phyloP scores from a whole-genome alignment of 2,888 invertebrate species.

The Limnephilus auricula region DNA sequence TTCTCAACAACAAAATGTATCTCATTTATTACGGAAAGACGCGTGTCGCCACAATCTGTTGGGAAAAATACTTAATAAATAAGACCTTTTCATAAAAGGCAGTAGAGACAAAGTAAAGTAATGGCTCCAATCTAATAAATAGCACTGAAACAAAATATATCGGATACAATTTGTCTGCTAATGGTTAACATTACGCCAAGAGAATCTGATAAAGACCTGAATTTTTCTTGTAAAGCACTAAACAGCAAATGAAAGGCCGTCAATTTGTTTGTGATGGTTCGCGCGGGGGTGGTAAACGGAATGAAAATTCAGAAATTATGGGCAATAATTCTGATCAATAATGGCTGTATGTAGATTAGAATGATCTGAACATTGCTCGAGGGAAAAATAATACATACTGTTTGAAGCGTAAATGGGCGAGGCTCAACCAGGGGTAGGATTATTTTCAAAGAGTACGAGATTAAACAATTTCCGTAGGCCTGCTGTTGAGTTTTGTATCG shows the following conservation, averaged over 20 bases:
- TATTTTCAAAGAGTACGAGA: neutral
- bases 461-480: neutral
- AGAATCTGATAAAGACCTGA: slow-evolving; percentile 38
- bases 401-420: neutral
- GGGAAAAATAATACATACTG: neutral
- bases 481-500: neutral
- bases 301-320: neutral
- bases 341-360: slow-evolving; percentile 7
- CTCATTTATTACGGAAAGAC: neutral
- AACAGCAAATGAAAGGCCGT: slow-evolving; percentile 24
- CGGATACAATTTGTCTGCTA: slow-evolving; percentile 38
- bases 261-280: slow-evolving; percentile 2
- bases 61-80: neutral
- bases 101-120: neutral
- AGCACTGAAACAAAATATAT: slow-evolving; percentile 29
- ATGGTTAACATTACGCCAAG: slow-evolving; percentile 40
- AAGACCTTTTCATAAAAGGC: neutral
- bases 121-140: slow-evolving; percentile 23
- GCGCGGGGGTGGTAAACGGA: neutral
- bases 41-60: neutral
- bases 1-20: neutral
- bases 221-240: slow-evolving; percentile 33
- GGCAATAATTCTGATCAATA: neutral
- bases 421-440: neutral
- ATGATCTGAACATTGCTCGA: neutral